Evolutionary conservation across 2,797 vertebrate genomes (phyloP), one percentile per base, ranked within the genome.

Genomic region (Leptatherina wallacei): DNA sequence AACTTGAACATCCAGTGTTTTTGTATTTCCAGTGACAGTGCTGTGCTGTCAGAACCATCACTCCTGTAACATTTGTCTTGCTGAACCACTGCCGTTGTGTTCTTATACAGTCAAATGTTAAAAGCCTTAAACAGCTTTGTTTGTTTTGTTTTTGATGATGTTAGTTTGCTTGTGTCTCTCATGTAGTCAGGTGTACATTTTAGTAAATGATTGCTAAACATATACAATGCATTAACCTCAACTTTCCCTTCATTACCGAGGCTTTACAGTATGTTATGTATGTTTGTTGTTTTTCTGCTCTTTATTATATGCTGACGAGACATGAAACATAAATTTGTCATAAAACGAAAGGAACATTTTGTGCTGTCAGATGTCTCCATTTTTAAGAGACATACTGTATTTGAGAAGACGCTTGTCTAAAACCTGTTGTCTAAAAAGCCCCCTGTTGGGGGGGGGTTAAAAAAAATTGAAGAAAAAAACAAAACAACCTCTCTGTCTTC

Each of bases 71-170:
- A 74, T 72, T 80, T 74, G 72, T 88, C 69, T 73, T 8, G 42
- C 72, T 83, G 51, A 83, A 76, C 61, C 67, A 63, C 74, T 78
- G 80, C 80, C 38, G 73, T 82, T 24, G 64, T 82, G 62, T 68
- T 81, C 72, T 35, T 75, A 70, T 83, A 27, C n/a, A 59, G 42
- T 81, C 51, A 71, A 71, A 67, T 91, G 73, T 87, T 69, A 36
- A 75, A 82, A 71, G 83, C 89, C 88, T 90, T 86, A 87, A 87
- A 80, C 63, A 62, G 65, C 69, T 73, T 71, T 79, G 70, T 64
- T 85, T 61, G 69, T 64, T 85, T 61, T 83, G 69, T 83, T 82
- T 52, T 61, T 75, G 33, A 80, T 56, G 57, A 65, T 81, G 78
- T 72, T 60, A 57, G 47, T 84, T 79, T 83, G 69, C 65, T 63